Evolutionary conservation across 2,113 vertebrate species (phyloP).

Genomic region (Meleagris gallopavo): DNA sequence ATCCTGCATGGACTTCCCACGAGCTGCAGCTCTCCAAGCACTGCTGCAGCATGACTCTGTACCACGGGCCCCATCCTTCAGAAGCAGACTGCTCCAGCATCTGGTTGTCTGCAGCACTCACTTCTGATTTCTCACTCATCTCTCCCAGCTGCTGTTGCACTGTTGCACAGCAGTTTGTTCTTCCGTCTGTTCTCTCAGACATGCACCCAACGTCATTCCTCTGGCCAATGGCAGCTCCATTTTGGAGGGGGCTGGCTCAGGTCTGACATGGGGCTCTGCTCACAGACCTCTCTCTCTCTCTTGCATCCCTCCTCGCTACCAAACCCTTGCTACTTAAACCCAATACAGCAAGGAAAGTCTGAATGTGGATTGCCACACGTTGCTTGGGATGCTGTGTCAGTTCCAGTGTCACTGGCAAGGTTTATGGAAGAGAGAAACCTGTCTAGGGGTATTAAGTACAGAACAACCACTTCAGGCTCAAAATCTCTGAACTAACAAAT

Average conservation of each 20-base stretch:
- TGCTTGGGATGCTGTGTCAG: background rate
- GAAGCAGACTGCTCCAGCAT: background rate
- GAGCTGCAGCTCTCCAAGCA: background rate
- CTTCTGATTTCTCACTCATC: background rate
- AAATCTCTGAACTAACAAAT: background rate
- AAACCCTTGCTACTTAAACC: background rate
- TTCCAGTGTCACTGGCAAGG: background rate
- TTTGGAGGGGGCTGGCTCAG: background rate
- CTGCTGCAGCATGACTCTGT: background rate
- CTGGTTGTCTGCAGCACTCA: background rate
- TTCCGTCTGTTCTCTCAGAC: background rate
- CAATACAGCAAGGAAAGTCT: background rate
- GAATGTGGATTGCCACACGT: fast-evolving
- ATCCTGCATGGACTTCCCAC: background rate
- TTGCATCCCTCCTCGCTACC: background rate
- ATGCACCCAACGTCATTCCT: background rate
- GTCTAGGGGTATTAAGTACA: background rate
- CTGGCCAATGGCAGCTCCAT: background rate
- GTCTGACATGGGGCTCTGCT: background rate
- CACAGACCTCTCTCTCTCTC: background rate
- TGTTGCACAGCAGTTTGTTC: background rate
- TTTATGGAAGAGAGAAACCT: background rate
- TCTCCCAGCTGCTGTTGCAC: background rate
- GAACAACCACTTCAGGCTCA: background rate
- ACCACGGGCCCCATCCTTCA: background rate